Base-by-base conservation (phyloP, 2,113 vertebrate species). In the Picathartes gymnocephalus region DNA sequence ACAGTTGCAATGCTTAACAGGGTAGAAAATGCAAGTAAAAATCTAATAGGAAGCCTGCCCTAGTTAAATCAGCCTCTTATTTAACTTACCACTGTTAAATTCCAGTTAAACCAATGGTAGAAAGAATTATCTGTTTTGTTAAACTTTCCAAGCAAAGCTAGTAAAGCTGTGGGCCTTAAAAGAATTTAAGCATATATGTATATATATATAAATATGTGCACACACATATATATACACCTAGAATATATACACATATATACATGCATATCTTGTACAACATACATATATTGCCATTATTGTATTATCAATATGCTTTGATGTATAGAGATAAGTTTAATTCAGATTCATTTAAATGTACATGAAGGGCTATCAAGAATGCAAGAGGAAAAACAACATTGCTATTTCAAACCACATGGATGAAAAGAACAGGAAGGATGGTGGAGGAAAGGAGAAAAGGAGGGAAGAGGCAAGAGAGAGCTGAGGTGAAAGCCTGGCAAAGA, bases 11-110 rank as follows among this genome's bases (percentile, higher is more conserved):
- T 74, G 86, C 61, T 87, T 93, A 96, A 93, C 77, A 79, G 77
- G 40, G 73, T 89, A 84, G 93, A 92, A 96, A 92, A 91, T 79
- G 31, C 56, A 81, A 89, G 69, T 27, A 61, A 71, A 94, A 89
- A 87, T 57, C 70, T 89, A 91, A 87, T 65, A 57, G 44, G 48
- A 91, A 37, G n/a, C 23, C 73, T 97, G 84, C 9, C 73, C 81
- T 90, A 91, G 60, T 89, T 91, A 92, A 85, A 78, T 76, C 57
- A 81, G 48, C 65, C 81, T 74, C 54, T 84, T 76, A 53, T 69
- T 91, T 92, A 92, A 86, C 86, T 87, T 93, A 68, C 37, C 62
- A 35, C 15, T 81, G 24, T 39, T 51, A 81, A 79, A 88, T 56
- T 83, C 61, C 57, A 71, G 20, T 81, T 81, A 93, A 94, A 66